These are phyloP conservation scores for Vireo griseus DNA, from an alignment of 2,797 vertebrate species.

Conservation along the genomic window DNA sequence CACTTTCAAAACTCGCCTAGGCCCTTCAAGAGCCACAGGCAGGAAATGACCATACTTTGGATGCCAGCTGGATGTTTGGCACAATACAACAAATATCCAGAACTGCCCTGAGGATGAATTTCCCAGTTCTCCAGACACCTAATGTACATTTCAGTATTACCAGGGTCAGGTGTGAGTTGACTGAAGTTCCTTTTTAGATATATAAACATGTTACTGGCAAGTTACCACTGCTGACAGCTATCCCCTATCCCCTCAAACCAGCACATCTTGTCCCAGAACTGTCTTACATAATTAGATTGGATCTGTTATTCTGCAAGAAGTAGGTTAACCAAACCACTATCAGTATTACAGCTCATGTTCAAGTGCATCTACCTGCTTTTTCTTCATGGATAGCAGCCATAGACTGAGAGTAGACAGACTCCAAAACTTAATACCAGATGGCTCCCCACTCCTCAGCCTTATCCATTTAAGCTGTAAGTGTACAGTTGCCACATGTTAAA, in stretches of 20 bases:
- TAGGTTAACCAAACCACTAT: conserved; percentile 31
- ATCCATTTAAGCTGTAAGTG: neutral
- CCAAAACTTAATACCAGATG: neutral
- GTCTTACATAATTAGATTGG: neutral
- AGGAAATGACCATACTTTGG: neutral
- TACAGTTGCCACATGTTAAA: neutral
- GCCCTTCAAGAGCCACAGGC: neutral
- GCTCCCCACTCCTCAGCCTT: neutral
- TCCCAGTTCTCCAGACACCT: neutral
- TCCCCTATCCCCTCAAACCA: neutral
- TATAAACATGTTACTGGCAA: neutral
- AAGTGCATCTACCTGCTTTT: neutral
- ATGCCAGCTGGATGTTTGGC: neutral
- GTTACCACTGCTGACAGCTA: neutral
- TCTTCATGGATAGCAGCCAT: neutral
- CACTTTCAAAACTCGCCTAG: neutral
- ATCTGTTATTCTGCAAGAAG: neutral
- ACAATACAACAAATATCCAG: neutral
- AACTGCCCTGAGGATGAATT: neutral
- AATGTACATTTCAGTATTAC: neutral
- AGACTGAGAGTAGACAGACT: neutral
- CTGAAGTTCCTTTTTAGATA: neutral
- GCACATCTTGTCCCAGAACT: conserved; percentile 28
- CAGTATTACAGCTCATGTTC: neutral
- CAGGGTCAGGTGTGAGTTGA: neutral